A percentile compares a stretch with the other conserved stretches of the same genome.
Evolutionary conservation across 1,140 invertebrate species (phyloP).

Genomic region (Pogonomyrmex californicus): DNA sequence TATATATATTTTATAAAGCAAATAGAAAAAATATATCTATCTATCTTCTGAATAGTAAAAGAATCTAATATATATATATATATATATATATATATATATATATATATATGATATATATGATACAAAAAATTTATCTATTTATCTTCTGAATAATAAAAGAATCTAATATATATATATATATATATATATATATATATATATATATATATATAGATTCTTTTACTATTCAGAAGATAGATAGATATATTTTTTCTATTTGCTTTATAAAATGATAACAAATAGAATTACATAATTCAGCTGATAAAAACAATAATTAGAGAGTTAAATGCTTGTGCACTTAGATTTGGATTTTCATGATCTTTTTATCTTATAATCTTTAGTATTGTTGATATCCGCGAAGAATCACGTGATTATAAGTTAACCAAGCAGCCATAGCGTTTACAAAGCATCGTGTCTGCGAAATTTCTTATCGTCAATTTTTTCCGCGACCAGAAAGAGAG

Average conservation of each 20-base stretch:
- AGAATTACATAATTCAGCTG: neutral
- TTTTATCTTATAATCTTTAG: neutral
- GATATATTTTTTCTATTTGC: neutral
- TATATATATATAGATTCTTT: too few species aligned
- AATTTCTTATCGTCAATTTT: slow-evolving; percentile 47
- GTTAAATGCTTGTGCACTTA: neutral
- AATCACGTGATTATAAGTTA: slow-evolving; percentile 32
- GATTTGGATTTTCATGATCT: neutral
- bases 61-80: too few species aligned
- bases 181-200: too few species aligned
- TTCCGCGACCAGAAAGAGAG: slow-evolving; percentile 22
- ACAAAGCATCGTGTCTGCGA: slow-evolving; percentile 42
- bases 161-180: too few species aligned
- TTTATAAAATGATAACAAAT: neutral
- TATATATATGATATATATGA: too few species aligned
- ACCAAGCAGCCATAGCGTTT: slow-evolving; percentile 6
- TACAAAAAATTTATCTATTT: too few species aligned
- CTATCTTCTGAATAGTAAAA: neutral
- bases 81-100: too few species aligned
- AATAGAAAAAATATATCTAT: neutral
- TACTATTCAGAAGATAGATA: neutral
- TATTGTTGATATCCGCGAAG: slow-evolving; percentile 24
- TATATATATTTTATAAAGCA: neutral
- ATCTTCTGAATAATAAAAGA: too few species aligned
- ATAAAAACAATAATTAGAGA: neutral